phyloP scores from a whole-genome alignment of 2,113 vertebrate genomes.

The Hydrochoerus hydrochaeris region DNA sequence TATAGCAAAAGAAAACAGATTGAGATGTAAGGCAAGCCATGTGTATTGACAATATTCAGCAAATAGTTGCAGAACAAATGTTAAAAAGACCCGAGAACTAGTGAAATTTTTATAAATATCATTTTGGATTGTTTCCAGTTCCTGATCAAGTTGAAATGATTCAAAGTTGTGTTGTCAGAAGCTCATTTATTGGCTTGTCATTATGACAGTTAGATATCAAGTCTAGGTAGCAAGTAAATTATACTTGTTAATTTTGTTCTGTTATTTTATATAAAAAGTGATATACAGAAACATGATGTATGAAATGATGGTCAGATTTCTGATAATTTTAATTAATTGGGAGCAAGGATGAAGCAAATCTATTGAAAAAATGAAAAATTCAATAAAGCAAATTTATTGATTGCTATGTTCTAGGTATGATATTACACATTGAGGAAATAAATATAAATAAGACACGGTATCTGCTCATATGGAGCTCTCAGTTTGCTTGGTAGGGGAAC shows the following conservation, averaged over 20 bases:
- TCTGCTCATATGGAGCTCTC: neutral
- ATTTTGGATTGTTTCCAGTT: conserved; percentile 16
- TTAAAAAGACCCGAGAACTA: neutral
- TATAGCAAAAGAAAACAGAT: neutral
- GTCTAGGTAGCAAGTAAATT: neutral
- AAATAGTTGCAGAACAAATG: conserved; percentile 34
- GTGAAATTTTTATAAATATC: neutral
- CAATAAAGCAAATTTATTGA: neutral
- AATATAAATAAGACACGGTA: neutral
- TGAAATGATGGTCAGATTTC: neutral
- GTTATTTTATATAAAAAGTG: neutral
- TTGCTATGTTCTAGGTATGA: neutral
- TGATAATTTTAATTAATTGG: neutral
- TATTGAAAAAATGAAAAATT: neutral
- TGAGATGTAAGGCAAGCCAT: neutral
- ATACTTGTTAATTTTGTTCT: neutral
- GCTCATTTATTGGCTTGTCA: neutral
- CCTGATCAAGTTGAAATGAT: neutral
- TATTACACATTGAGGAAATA: neutral
- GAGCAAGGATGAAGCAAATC: neutral
- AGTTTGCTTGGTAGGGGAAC: neutral
- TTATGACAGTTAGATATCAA: neutral
- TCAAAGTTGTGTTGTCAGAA: neutral
- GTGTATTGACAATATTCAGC: neutral
- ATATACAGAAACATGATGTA: neutral